Conservation (phyloP, 2,113 vertebrate species). For the Lathamus discolor region DNA sequence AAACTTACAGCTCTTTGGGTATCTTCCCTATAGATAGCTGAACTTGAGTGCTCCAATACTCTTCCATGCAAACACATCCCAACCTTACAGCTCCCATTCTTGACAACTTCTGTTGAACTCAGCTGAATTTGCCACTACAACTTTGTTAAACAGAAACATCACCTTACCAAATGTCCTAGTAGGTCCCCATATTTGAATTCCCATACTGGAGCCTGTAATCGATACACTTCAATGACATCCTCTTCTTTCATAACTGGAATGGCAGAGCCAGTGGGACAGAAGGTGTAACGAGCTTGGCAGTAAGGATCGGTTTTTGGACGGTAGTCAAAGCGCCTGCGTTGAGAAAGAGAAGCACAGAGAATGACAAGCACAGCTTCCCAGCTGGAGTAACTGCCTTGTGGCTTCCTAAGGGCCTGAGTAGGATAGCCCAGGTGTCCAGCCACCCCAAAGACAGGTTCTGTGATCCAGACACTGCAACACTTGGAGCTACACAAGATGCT, state of each 20-base stretch:
- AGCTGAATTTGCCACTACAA: neutral
- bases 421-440: neutral
- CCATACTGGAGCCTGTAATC: constrained; percentile 95
- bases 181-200: constrained; percentile 94
- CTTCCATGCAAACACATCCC: neutral
- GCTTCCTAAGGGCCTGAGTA: neutral
- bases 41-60: neutral
- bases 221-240: constrained; percentile 88
- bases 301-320: constrained; percentile 87
- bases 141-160: neutral
- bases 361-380: neutral
- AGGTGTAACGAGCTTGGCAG: constrained; percentile 92
- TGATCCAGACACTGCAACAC: neutral
- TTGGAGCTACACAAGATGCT: neutral
- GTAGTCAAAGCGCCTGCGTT: constrained; percentile 84
- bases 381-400: neutral
- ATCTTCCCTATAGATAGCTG: neutral
- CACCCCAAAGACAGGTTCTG: neutral
- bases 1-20: neutral
- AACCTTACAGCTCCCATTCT: neutral
- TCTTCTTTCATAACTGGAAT: constrained; percentile 83
- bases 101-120: neutral
- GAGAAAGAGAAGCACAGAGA: constrained; percentile 18
- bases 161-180: constrained; percentile 88
- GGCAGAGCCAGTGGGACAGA: constrained; percentile 88